A percentile compares a stretch with the other conserved stretches of the same genome.
phyloP scores from a whole-genome alignment of 2,797 vertebrate species.

The Tauraco hartlaubi region DNA sequence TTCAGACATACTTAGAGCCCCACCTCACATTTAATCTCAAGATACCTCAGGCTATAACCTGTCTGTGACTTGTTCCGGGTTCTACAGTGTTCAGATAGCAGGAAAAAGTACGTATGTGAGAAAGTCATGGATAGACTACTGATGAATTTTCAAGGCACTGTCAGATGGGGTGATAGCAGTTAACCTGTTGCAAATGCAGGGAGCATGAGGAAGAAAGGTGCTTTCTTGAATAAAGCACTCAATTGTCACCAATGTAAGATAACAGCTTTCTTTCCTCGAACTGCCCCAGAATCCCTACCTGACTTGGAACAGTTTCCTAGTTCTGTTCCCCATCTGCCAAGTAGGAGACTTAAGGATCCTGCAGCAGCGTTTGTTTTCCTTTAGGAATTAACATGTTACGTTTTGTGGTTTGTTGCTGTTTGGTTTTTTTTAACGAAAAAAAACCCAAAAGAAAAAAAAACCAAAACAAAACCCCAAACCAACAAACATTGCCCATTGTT shows the following conservation, averaged over 20 bases:
- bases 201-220: background rate
- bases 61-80: background rate
- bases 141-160: background rate
- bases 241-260: rapidly evolving
- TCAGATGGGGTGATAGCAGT: background rate
- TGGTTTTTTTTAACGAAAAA: no score
- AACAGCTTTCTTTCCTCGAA: background rate
- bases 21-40: background rate
- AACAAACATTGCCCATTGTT: rapidly evolving
- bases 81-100: background rate
- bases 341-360: background rate
- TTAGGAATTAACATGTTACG: background rate
- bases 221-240: background rate
- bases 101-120: background rate
- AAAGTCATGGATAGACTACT: background rate
- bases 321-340: background rate
- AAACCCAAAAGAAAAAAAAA: no score
- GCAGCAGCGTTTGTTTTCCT: background rate
- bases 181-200: background rate
- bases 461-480: no score
- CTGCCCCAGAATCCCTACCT: background rate
- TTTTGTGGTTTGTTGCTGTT: background rate
- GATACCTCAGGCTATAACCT: background rate
- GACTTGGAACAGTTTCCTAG: background rate
- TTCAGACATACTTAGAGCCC: background rate